Percentiles rank a stretch among this genome's conserved stretches.
phyloP scores from a whole-genome alignment of 1,140 invertebrate species.

The Papilio machaon region DNA sequence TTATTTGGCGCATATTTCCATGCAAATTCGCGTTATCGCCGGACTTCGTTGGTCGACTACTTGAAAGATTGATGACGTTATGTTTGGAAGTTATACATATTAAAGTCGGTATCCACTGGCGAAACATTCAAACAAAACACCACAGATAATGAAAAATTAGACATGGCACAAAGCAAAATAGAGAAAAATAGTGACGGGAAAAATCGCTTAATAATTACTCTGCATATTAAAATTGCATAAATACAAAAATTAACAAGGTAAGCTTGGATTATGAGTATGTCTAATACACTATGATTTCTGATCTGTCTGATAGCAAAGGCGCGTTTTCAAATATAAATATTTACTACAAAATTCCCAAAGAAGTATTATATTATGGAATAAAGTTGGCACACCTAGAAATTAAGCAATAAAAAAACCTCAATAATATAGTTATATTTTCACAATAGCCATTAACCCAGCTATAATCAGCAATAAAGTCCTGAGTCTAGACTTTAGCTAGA shows the following conservation, averaged over 20 bases:
- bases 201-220: too few species aligned
- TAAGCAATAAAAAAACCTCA: neutral
- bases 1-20: slow-evolving; percentile 42
- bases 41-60: slow-evolving; percentile 23
- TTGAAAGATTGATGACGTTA: slow-evolving; percentile 16
- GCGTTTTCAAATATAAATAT: too few species aligned
- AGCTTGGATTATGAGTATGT: too few species aligned
- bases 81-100: neutral
- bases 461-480: slow-evolving; percentile 30
- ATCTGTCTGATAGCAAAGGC: too few species aligned
- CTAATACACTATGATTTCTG: too few species aligned
- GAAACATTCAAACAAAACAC: neutral
- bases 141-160: neutral
- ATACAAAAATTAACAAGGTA: too few species aligned
- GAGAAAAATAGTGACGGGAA: too few species aligned
- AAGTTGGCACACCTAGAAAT: neutral
- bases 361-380: too few species aligned
- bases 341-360: too few species aligned
- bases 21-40: slow-evolving; percentile 41
- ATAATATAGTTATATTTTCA: neutral
- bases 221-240: too few species aligned
- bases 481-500: neutral
- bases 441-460: slow-evolving; percentile 6
- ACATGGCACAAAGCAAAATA: neutral
- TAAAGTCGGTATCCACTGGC: neutral